Evolutionary conservation across 2,797 vertebrate genomes (phyloP).

Genomic region (Tachyglossus aculeatus): DNA sequence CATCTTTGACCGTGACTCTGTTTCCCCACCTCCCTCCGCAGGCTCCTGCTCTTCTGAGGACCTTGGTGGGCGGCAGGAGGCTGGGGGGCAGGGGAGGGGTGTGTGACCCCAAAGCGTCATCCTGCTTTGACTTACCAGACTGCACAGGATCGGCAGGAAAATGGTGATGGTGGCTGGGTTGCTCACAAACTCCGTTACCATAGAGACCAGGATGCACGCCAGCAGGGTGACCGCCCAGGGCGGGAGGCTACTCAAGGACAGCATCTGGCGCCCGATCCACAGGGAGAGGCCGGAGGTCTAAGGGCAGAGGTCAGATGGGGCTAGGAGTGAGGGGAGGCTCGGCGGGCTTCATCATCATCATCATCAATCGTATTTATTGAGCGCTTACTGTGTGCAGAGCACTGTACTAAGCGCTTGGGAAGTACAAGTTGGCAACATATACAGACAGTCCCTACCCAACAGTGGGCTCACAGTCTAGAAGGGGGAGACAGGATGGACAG

Average conservation of each 20-base stretch:
- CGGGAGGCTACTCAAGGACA: slow-evolving; percentile 92
- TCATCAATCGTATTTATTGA: no score
- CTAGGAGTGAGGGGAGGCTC: background rate
- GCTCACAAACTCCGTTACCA: slow-evolving; percentile 95
- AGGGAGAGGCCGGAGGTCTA: slow-evolving; percentile 94
- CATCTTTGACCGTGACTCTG: accelerated
- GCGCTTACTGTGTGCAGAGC: no score
- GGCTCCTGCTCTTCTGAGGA: no score
- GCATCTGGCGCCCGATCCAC: slow-evolving; percentile 95
- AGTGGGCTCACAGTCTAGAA: no score
- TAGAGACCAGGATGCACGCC: slow-evolving; percentile 92
- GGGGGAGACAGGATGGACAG: no score
- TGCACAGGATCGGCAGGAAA: slow-evolving; percentile 95
- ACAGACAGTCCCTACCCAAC: no score
- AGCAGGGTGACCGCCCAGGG: slow-evolving; percentile 93
- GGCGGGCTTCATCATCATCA: no score
- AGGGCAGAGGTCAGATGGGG: background rate
- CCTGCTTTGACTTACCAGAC: slow-evolving; percentile 81
- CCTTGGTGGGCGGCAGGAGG: background rate
- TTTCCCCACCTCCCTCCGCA: background rate
- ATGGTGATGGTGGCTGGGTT: slow-evolving; percentile 98
- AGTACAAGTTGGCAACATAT: no score
- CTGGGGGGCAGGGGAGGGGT: no score
- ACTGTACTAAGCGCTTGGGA: no score
- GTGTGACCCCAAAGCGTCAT: no score